Base-by-base conservation (phyloP, 2,888 invertebrate species). In the Podotricha telesiphe region DNA sequence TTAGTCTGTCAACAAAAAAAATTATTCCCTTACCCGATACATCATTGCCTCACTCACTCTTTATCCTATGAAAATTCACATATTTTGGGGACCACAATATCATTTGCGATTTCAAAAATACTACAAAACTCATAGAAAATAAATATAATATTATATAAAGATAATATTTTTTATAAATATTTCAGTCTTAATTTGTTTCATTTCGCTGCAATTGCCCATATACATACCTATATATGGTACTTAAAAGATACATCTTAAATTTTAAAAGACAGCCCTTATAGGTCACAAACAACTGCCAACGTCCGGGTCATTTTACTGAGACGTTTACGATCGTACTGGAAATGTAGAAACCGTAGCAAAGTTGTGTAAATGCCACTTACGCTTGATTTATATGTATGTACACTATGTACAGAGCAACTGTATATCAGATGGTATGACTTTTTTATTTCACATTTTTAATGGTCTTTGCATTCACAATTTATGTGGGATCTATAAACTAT, bases 301-400 rank as follows among this genome's bases (percentile, higher is more conserved):
- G 68, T 68, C 64, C 74, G 75, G 75, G 73, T 76, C 74, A 73
- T 69, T 81, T 77, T 79, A 82, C 79, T 76, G 80, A 80, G 89
- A 90, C 88, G 77, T 91, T 91, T 91, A 91, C 91, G 91, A 90
- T 88, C 86, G 83, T 82, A 80, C 86, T 78, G 74, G 79, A 86
- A 87, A 87, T 88, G 86, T 86, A 86, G 45, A 61, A 47, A 34
- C 61, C 61, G 61, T 28, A 34, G 61, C 48, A 19, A 62, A 50
- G 34, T 86, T 85, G 86, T 83, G 87, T 91, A 91, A 91, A 91
- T 84, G 91, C 89, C 91, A 90, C 88, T 91, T 91, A 88, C 80
- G 76, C 82, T 79, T 87, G 91, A 91, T 91, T 91, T 91, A 91
- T 86, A 76, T 82, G 78, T 67, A 47, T 62, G 61, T 53, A 34